These are phyloP conservation scores for Glossophaga mutica DNA, from an alignment of 2,797 vertebrate species.

Conservation along the genomic window DNA sequence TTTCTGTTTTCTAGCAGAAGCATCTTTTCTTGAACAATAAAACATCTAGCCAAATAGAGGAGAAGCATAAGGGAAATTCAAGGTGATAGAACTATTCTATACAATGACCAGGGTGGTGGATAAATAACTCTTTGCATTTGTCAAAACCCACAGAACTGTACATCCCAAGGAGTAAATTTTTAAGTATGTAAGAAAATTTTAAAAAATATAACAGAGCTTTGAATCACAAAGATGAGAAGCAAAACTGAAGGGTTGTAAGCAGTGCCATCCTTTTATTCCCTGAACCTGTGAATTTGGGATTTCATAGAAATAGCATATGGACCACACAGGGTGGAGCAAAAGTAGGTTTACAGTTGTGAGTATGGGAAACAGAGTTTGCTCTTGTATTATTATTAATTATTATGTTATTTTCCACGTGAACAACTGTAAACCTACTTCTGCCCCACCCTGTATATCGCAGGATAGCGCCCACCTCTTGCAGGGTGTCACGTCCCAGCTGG, in stretches of 20 bases:
- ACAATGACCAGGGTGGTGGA: not conserved
- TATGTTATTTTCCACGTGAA: not conserved
- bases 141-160: not conserved
- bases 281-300: not conserved
- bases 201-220: not conserved
- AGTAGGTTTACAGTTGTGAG: not conserved
- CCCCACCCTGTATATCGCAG: not conserved
- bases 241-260: not conserved
- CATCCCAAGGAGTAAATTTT: not conserved
- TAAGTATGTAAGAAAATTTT: not conserved
- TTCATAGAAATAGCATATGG: not conserved
- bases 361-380: not conserved
- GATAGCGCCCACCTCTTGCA: not conserved
- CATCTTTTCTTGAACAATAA: not conserved
- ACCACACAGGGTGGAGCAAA: not conserved
- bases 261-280: not conserved
- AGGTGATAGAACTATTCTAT: not conserved
- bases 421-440: not conserved
- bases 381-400: not conserved
- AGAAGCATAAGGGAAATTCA: not conserved
- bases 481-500: not conserved
- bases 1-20: not conserved
- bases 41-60: not conserved
- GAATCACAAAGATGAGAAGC: not conserved
- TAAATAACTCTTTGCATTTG: not conserved